Evolutionary conservation across 1,140 invertebrate species (phyloP), one percentile per base, ranked within the genome.

Genomic region (Homalodisca vitripennis): DNA sequence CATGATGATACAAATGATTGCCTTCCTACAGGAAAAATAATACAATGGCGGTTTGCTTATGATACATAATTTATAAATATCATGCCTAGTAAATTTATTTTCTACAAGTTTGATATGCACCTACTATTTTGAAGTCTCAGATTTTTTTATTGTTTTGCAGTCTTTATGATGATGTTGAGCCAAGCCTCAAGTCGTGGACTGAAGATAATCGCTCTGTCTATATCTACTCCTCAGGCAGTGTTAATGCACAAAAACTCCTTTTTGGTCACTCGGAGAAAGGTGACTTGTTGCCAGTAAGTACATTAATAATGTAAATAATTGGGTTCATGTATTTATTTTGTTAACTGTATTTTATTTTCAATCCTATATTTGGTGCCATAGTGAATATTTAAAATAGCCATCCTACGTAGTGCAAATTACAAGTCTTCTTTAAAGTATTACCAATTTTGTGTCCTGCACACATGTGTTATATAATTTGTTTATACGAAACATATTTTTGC

Each of bases 151-250:
- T 65, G 67, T 84, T 82, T 69, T 68, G 12, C 82, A 96, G 94
- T 79, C 84, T 98, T 55, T 98, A 90, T 78, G 86, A 91, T 26
- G 95, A 98, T 81, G 93, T 97, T 0, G 81, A 84, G 1, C 81
- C 82, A 66, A 87, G 89, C 14, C 81, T 98, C 46, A 82, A 91
- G 75, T 78, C 83, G 68, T 93, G 94, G 89, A 80, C 79, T 17
- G 76, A 82, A 0, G 75, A 82, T 57, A 87, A 86, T 6, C 87
- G 88, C 67, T 85, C 87, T 72, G 80, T 98, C 34, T 95, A 90
- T 74, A 88, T 97, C 60, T 98, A 94, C 76, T 98, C 95, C 0
- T 97, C 94, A 64, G 96, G 95, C 53, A 96, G 92, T 73, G 87
- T 95, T 0, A 88, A 92, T 76, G 92, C 94, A 34, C 96, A 98